Conservation (phyloP, 1,140 invertebrate species). For the Drosophila sulfurigaster region DNA sequence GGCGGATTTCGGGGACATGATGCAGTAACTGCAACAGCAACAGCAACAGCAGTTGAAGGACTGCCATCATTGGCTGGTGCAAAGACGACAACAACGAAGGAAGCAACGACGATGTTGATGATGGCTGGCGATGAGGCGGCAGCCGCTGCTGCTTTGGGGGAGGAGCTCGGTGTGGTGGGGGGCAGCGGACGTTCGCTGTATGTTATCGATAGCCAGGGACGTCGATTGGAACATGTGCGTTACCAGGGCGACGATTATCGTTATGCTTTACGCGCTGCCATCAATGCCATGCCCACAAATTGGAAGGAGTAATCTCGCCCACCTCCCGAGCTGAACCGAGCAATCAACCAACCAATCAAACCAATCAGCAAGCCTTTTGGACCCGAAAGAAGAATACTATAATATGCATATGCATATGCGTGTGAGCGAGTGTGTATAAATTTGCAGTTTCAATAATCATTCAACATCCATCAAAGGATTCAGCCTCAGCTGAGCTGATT, state of each 20-base stretch:
- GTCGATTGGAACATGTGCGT: slow-evolving; percentile 55
- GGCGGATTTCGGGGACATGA: slow-evolving; percentile 8
- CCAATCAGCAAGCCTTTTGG: neutral
- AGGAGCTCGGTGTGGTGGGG: neutral
- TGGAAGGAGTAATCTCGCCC: slow-evolving; percentile 11
- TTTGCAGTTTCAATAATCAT: slow-evolving; percentile 19
- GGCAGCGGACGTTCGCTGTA: slow-evolving; percentile 45
- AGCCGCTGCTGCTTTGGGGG: slow-evolving; percentile 5
- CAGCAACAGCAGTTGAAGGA: neutral
- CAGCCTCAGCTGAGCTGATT: neutral
- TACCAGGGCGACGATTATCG: slow-evolving; percentile 63
- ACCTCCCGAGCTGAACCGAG: too few species aligned
- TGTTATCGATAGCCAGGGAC: slow-evolving; percentile 42
- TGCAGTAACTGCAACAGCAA: slow-evolving; percentile 1
- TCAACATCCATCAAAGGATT: slow-evolving; percentile 22
- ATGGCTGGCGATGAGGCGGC: slow-evolving; percentile 1
- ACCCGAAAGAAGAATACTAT: neutral
- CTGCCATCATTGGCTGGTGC: neutral
- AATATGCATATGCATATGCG: neutral
- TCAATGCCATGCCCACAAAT: slow-evolving; percentile 23
- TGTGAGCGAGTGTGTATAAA: neutral
- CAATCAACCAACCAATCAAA: neutral
- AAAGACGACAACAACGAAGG: neutral
- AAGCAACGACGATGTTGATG: neutral
- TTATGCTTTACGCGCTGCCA: slow-evolving; percentile 40